Evolutionary conservation across 2,113 vertebrate species (phyloP).

Genomic region (Climacteris rufus): DNA sequence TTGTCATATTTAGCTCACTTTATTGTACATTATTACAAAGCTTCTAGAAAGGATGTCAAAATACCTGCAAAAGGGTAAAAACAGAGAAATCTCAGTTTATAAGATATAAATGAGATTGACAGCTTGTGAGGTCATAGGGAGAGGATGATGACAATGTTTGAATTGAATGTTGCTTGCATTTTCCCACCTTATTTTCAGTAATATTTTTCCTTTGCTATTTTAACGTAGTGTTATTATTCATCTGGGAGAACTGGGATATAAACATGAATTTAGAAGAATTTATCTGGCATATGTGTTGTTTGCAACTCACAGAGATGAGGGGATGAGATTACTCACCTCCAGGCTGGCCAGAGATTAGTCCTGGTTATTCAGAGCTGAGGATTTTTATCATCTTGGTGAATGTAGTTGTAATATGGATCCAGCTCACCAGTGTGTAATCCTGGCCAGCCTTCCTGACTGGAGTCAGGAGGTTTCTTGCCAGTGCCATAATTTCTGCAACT

Average conservation of each 20-base stretch:
- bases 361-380: not conserved
- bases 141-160: not conserved
- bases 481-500: not conserved
- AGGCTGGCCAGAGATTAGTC: not conserved
- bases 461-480: not conserved
- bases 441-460: not conserved
- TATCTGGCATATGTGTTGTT: not conserved
- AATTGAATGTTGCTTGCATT: not conserved
- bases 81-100: not conserved
- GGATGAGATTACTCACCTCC: not conserved
- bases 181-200: not conserved
- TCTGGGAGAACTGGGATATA: not conserved
- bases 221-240: not conserved
- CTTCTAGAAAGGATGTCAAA: not conserved
- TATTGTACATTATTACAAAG: not conserved
- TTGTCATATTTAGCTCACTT: not conserved
- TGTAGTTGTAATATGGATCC: not conserved
- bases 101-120: not conserved
- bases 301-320: not conserved
- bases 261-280: not conserved
- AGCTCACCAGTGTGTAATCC: not conserved
- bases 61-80: not conserved
- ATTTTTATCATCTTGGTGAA: not conserved
- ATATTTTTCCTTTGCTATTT: not conserved
- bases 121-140: not conserved